Conservation (phyloP, 2,888 invertebrate genomes). For the Clistopyga incitator region DNA sequence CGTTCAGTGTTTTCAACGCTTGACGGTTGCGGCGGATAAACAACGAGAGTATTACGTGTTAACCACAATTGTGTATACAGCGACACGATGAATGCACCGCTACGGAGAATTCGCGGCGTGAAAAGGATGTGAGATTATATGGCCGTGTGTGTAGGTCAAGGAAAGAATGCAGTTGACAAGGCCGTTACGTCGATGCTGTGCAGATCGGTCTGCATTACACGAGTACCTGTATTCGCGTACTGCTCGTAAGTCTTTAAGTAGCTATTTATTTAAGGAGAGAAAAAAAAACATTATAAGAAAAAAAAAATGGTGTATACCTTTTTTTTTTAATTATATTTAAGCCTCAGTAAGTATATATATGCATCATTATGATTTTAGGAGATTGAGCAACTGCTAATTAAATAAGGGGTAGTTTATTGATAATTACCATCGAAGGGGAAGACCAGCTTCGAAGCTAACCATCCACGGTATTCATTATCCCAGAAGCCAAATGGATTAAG, state of each 20-base stretch:
- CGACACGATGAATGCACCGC: conserved; percentile 53
- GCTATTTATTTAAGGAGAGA: conserved; percentile 67
- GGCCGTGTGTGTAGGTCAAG: conserved; percentile 82
- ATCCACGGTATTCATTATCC: conserved; percentile 49
- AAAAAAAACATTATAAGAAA: too few relatives aligned
- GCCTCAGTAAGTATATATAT: too few relatives aligned
- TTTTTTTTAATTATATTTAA: too few relatives aligned
- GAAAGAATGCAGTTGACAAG: conserved; percentile 84
- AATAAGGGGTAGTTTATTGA: background rate
- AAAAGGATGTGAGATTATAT: conserved; percentile 79
- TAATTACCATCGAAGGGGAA: conserved; percentile 58
- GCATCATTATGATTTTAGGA: background rate
- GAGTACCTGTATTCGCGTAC: conserved; percentile 62
- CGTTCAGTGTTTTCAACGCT: background rate
- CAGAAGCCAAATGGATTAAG: conserved; percentile 64
- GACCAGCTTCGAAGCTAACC: conserved; percentile 51
- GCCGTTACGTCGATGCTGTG: conserved; percentile 74
- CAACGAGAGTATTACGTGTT: conserved; percentile 50
- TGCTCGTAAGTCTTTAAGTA: conserved; percentile 38
- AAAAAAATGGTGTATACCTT: too few relatives aligned
- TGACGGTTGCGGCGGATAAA: conserved; percentile 13
- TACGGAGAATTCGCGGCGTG: conserved; percentile 72
- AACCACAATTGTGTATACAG: conserved; percentile 50
- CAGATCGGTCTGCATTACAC: conserved; percentile 65
- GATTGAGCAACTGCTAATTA: background rate